Evolutionary conservation across 2,113 vertebrate species (phyloP).

Genomic region (Aptenodytes patagonicus): DNA sequence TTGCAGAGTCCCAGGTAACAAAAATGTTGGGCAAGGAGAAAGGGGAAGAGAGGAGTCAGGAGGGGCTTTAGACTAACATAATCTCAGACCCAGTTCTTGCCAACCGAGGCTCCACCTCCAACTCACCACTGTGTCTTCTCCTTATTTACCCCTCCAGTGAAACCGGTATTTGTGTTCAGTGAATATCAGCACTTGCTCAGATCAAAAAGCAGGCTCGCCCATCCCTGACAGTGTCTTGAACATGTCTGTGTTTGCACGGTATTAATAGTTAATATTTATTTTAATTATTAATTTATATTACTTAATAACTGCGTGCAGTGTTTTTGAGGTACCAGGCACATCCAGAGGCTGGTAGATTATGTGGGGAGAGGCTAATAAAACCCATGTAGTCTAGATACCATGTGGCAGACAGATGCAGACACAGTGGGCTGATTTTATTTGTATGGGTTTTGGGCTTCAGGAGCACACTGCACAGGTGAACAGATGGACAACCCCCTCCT

Average conservation of each 20-base stretch:
- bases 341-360: background rate
- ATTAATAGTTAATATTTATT: slow-evolving; percentile 1
- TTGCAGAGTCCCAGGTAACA: background rate
- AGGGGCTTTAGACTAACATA: background rate
- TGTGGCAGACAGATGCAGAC: background rate
- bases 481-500: background rate
- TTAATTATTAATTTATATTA: background rate
- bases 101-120: background rate
- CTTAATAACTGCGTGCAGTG: background rate
- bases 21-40: background rate
- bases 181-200: background rate
- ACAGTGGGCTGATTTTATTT: background rate
- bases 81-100: background rate
- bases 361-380: background rate
- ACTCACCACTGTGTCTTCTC: background rate
- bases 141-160: background rate
- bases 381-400: accelerated
- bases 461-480: background rate
- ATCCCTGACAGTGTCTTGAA: background rate
- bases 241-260: background rate
- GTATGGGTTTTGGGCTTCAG: background rate
- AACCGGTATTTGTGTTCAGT: background rate
- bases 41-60: background rate
- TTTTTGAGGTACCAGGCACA: background rate
- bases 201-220: background rate